These are phyloP conservation scores for Balaeniceps rex DNA, from an alignment of 2,113 vertebrate genomes.

Conservation along the genomic window DNA sequence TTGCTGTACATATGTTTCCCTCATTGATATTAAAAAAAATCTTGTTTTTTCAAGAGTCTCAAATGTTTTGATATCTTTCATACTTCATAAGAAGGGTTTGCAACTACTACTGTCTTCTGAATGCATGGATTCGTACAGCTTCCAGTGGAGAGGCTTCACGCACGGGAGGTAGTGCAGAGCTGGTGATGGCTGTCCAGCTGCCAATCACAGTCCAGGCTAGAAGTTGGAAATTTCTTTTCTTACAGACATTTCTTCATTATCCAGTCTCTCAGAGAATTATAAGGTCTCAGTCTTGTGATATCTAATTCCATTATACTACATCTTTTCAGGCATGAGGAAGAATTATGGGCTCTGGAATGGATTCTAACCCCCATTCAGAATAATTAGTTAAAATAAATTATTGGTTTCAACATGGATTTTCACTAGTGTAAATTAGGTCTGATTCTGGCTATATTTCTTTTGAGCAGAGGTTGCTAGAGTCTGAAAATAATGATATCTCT, in stretches of 20 bases:
- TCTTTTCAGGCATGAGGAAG: not conserved
- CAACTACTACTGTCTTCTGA: not conserved
- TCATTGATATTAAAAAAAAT: not conserved
- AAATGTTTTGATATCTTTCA: not conserved
- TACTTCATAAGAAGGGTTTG: not conserved
- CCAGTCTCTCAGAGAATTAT: not conserved
- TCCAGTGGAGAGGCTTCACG: not conserved
- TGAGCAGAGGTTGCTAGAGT: not conserved
- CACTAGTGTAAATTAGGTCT: not conserved
- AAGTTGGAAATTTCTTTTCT: not conserved
- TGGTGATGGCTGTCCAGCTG: not conserved
- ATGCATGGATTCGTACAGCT: not conserved
- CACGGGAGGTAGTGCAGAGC: not conserved
- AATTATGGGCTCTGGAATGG: not conserved
- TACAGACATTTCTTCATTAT: not conserved
- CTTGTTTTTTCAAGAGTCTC: not conserved
- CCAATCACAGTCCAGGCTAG: not conserved
- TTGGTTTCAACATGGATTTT: not conserved
- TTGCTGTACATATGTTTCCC: not conserved
- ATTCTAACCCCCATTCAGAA: not conserved
- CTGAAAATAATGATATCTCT: not conserved
- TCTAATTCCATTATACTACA: not conserved
- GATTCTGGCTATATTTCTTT: not conserved
- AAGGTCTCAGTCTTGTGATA: not conserved
- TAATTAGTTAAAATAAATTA: constrained; percentile 31